These are phyloP conservation scores for Oreocharis arfaki DNA, from an alignment of 2,113 vertebrate genomes.

Conservation along the genomic window DNA sequence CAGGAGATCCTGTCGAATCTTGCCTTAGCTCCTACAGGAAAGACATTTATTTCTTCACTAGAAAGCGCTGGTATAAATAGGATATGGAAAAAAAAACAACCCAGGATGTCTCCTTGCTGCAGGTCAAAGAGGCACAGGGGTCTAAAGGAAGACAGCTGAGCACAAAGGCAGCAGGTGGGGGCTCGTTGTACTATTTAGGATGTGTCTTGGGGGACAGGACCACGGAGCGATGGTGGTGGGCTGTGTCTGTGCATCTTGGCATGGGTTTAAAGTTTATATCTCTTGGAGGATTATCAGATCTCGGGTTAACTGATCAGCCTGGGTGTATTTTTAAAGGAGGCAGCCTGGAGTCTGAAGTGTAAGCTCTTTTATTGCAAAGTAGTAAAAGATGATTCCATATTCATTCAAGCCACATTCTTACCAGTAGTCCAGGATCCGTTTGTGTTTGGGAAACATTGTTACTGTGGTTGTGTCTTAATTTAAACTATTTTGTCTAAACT, in stretches of 20 bases:
- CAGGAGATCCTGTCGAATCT: conserved; percentile 40
- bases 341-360: conserved; percentile 12
- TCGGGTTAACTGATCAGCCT: not conserved
- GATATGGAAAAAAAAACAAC: not conserved
- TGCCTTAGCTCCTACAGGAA: conserved; percentile 37
- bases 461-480: not conserved
- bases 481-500: not conserved
- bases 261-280: conserved; percentile 6
- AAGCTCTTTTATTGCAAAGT: not conserved
- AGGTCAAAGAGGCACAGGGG: conserved; percentile 50
- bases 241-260: not conserved
- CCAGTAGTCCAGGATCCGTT: not conserved
- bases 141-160: conserved; percentile 63
- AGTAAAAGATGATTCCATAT: not conserved
- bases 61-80: conserved; percentile 53
- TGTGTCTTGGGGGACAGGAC: not conserved
- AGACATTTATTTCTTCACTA: conserved; percentile 53
- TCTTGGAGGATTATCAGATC: conserved; percentile 37
- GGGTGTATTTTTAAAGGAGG: conserved; percentile 46
- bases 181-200: conserved; percentile 35
- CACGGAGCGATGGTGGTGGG: not conserved
- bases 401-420: not conserved
- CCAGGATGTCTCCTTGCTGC: conserved; percentile 13
- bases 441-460: not conserved
- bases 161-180: conserved; percentile 26